Evolutionary conservation across 2,888 invertebrate species (phyloP).

Genomic region (Yponomeuta cagnagella): DNA sequence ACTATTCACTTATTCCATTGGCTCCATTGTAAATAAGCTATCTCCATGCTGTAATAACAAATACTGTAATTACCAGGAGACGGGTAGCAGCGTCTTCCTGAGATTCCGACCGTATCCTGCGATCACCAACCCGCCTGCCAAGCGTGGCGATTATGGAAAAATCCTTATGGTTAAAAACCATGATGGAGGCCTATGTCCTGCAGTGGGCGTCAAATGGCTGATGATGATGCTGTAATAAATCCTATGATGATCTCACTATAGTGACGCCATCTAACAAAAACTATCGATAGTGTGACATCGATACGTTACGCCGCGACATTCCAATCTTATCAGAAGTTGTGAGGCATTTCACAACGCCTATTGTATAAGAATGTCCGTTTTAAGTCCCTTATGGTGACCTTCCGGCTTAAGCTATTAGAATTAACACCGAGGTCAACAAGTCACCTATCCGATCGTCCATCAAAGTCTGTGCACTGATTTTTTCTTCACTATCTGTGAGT

Average conservation of each 20-base stretch:
- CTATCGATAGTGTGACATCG: constrained; percentile 13
- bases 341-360: constrained; percentile 34
- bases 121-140: too few relatives aligned
- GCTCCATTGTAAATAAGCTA: too few relatives aligned
- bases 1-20: too few relatives aligned
- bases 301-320: constrained; percentile 13
- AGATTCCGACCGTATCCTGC: too few relatives aligned
- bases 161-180: too few relatives aligned
- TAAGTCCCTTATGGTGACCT: background rate
- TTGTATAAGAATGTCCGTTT: constrained; percentile 21
- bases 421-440: background rate
- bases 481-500: too few relatives aligned
- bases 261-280: background rate
- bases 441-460: background rate
- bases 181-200: too few relatives aligned
- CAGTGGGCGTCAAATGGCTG: too few relatives aligned
- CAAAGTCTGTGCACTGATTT: background rate
- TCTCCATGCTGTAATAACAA: too few relatives aligned
- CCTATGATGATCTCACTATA: background rate
- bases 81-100: too few relatives aligned
- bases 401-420: background rate
- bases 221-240: background rate
- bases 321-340: constrained; percentile 13
- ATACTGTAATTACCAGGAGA: too few relatives aligned
- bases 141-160: too few relatives aligned